Base-by-base conservation (phyloP, 2,113 vertebrate genomes). In the Pangasianodon gigas region DNA sequence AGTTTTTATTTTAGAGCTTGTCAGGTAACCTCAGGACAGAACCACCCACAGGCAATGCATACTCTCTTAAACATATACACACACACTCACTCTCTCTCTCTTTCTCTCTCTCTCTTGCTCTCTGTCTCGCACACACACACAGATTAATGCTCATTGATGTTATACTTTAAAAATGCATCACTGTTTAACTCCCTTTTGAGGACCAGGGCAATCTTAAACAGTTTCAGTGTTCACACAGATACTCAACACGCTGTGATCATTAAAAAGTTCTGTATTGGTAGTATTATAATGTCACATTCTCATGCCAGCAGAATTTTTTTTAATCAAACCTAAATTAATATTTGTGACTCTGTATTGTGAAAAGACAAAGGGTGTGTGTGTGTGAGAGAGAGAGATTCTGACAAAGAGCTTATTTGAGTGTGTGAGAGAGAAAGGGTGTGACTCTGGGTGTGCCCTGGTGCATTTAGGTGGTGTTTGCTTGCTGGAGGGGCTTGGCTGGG, bases 341-440 rank as follows among this genome's bases (percentile, higher is more conserved):
- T 77, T 58, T 77, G 86, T 60, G 11, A 56, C 6, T 56, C 0
- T 1, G 32, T 18, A 56, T 77, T 77, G 58, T 48, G 19, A 75
- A 74, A 75, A 29, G 51, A 58, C 32, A 44, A 6, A 41, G 54
- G 26, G 37, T 29, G 51, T 84, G 67, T 89, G 62, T 21, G 41
- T 21, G 46, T 54, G 32, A 54, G 11, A n/a, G 41, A 29, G 26
- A 44, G 75, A 46, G 16, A 24, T 29, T 51, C 5, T 14, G 75
- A 58, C 52, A 65, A 52, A 46, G 11, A 65, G 60, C 48, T 51
- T 69, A 52, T 81, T n/a, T 69, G 44, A 74, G 37, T 58, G 7
- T 84, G 65, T 44, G 75, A 89, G 87, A 60, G 41, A 52, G 52
- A 85, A 37, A 84, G 79, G 79, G 89, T 32, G 58, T 19, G 62